A percentile compares a stretch with the other conserved stretches of the same genome.
Conservation (phyloP, 2,797 vertebrate species). For the Chaunax sp. region DNA sequence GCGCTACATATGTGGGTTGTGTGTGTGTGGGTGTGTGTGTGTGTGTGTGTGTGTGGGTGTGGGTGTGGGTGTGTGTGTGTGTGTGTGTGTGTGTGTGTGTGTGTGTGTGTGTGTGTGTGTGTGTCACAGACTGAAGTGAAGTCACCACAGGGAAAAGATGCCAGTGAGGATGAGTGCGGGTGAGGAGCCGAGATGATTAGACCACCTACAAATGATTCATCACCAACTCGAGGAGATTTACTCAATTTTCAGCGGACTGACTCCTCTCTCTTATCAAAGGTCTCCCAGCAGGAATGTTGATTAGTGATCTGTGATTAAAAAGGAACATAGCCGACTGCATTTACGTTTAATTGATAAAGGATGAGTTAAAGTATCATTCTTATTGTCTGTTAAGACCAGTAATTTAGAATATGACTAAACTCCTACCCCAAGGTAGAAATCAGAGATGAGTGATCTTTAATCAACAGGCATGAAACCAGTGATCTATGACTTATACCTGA, state of each 20-base stretch:
- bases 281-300: slow-evolving; percentile 57
- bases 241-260: slow-evolving; percentile 31
- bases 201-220: slow-evolving; percentile 74
- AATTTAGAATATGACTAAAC: slow-evolving; percentile 34
- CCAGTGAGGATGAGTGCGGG: slow-evolving; percentile 66
- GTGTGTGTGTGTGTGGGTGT: slow-evolving; percentile 47
- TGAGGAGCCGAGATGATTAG: slow-evolving; percentile 74
- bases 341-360: slow-evolving; percentile 59
- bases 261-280: slow-evolving; percentile 65
- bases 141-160: slow-evolving; percentile 43
- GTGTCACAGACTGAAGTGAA: slow-evolving; percentile 54
- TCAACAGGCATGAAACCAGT: slow-evolving; percentile 24
- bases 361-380: slow-evolving; percentile 54
- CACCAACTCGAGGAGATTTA: slow-evolving; percentile 54
- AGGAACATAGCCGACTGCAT: slow-evolving; percentile 48
- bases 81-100: slow-evolving; percentile 39
- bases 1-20: slow-evolving; percentile 70
- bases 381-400: slow-evolving; percentile 37
- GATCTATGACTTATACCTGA: slow-evolving; percentile 20
- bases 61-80: slow-evolving; percentile 43
- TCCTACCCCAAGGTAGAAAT: slow-evolving; percentile 38
- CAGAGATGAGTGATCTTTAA: slow-evolving; percentile 37
- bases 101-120: slow-evolving; percentile 44
- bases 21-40: slow-evolving; percentile 35
- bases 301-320: slow-evolving; percentile 62